Percentiles rank a stretch among this genome's conserved stretches.
Conservation (phyloP, 2,113 vertebrate species). For the Conger conger region DNA sequence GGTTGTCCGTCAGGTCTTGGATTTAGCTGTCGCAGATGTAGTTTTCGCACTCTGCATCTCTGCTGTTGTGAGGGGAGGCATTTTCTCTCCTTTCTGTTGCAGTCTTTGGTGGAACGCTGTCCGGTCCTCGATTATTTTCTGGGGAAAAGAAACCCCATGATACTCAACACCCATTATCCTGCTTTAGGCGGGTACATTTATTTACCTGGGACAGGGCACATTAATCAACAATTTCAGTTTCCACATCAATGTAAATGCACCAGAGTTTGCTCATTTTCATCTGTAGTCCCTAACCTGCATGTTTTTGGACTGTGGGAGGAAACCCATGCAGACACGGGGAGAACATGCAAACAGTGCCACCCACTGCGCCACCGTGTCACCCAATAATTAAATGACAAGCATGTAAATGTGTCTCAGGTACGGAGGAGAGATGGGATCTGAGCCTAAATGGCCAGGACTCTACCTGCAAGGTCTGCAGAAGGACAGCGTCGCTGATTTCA, state of each 20-base stretch:
- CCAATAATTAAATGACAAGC: not conserved
- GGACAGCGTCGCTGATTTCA: not conserved
- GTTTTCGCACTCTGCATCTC: not conserved
- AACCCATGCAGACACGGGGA: too few relatives aligned
- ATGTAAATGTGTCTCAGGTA: not conserved
- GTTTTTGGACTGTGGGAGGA: too few relatives aligned
- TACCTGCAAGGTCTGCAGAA: not conserved
- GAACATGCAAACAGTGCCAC: too few relatives aligned
- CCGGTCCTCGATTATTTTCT: not conserved
- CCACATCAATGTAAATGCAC: too few relatives aligned
- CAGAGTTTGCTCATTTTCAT: too few relatives aligned
- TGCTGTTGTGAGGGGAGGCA: not conserved
- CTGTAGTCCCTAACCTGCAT: too few relatives aligned
- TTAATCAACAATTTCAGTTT: too few relatives aligned
- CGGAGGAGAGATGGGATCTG: not conserved
- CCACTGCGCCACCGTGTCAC: too few relatives aligned
- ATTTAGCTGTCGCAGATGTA: not conserved
- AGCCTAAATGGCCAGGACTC: not conserved
- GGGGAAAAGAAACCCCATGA: not conserved
- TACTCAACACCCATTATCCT: not conserved
- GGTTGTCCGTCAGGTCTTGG: not conserved
- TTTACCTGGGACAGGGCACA: too few relatives aligned
- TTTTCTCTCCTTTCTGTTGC: not conserved
- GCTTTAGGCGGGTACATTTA: not conserved
- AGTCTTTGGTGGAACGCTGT: slow-evolving; percentile 7